phyloP scores from a whole-genome alignment of 2,888 invertebrate genomes.

The Xylota segnis region DNA sequence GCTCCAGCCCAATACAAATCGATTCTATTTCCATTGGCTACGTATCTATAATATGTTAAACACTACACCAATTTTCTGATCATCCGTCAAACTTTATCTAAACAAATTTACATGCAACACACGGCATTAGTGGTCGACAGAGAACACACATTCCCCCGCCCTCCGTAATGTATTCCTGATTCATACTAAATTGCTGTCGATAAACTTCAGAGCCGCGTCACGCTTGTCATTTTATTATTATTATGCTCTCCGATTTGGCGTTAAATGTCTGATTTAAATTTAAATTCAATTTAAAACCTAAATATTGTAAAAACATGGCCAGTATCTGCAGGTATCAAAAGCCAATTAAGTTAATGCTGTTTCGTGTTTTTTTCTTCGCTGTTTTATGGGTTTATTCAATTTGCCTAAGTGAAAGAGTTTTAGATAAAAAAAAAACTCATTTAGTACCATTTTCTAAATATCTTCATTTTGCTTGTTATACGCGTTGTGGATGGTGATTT shows the following conservation, averaged over 20 bases:
- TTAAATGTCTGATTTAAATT: constrained; percentile 11
- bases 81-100: not conserved
- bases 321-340: not conserved
- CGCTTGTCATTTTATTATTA: constrained; percentile 25
- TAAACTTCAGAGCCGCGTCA: not conserved
- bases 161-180: not conserved
- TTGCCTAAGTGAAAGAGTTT: constrained; percentile 34
- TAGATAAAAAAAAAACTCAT: constrained; percentile 3
- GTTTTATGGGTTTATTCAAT: constrained; percentile 27
- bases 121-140: not conserved
- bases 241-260: not conserved
- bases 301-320: too few species aligned
- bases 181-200: constrained; percentile 10
- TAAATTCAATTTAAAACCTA: constrained; percentile 1
- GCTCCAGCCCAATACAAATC: too few species aligned
- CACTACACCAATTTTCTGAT: not conserved
- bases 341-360: not conserved
- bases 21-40: too few species aligned
- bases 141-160: not conserved
- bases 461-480: not conserved
- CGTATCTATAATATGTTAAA: not conserved
- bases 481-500: not conserved
- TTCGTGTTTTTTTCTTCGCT: not conserved
- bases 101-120: not conserved
- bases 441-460: constrained; percentile 1